Percentiles rank a stretch among this genome's conserved stretches.
These are phyloP conservation scores for Nycteola revayana DNA, from an alignment of 2,888 invertebrate genomes.

Conservation along the genomic window DNA sequence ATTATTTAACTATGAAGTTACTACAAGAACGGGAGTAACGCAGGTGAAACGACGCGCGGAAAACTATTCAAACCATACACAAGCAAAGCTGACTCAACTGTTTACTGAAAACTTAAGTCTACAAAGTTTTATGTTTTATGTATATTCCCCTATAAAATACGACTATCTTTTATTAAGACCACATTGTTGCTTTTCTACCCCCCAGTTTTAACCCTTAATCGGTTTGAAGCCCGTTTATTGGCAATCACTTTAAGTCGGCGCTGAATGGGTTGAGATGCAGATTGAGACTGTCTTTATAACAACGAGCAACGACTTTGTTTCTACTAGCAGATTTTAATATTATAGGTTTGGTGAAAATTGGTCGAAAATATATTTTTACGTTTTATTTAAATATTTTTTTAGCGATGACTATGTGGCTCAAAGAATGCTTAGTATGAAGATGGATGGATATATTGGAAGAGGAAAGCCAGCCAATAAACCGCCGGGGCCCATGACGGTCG, in stretches of 20 bases:
- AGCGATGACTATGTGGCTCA: no score
- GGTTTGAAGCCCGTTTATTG: conserved; percentile 49
- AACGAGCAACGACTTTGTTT: conserved; percentile 72
- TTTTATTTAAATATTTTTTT: no score
- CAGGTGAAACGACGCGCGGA: no score
- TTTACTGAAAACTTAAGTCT: conserved; percentile 1
- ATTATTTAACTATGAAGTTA: no score
- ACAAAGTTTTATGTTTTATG: conserved; percentile 11
- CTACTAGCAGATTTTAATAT: conserved; percentile 25
- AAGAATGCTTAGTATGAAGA: no score
- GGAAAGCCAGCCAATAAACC: no score
- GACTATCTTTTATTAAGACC: conserved; percentile 15
- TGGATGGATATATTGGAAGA: no score
- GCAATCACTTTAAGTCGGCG: conserved; percentile 12
- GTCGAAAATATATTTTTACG: neutral
- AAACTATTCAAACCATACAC: no score
- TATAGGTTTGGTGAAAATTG: conserved; percentile 13
- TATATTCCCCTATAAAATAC: conserved; percentile 10
- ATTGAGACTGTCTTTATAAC: conserved; percentile 65
- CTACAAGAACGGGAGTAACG: no score
- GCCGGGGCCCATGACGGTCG: no score
- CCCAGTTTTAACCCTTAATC: conserved; percentile 36
- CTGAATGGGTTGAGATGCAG: conserved; percentile 43
- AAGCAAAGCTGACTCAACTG: no score
- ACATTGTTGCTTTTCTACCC: conserved; percentile 21